Evolutionary conservation across 2,113 vertebrate species (phyloP), one percentile per base, ranked within the genome.

Genomic region (Stigmatopora nigra): DNA sequence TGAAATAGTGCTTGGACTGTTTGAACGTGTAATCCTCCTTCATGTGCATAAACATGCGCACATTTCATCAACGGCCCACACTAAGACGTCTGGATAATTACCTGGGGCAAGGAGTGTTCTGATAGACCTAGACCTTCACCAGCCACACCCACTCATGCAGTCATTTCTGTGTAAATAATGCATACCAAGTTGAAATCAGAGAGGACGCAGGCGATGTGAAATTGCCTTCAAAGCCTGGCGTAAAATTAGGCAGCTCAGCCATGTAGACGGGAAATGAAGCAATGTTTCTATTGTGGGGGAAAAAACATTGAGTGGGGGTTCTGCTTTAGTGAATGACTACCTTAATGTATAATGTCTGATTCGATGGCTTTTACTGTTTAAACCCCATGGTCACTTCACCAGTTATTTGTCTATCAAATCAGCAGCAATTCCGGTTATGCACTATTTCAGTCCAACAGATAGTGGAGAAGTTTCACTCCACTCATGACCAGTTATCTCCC

Each of bases 21-120:
- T 84, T 81, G 83, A 84, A 87, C 73, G 77, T 65, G 79, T 87
- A 92, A 92, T 88, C 84, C 91, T 36, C 90, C 91, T 91, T 93
- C 89, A 90, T 93, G 92, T 93, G 92, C 92, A 95, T 93, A 93
- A 94, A 93, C 92, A 94, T 94, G 94, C 94, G 93, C 91, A 92
- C 91, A 85, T 88, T 85, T 87, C 81, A 85, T 87, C 85, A 85
- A 70, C 70, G 51, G 70, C 73, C 66, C 65, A 70, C 73, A 81
- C 85, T 79, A 73, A 82, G 75, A 87, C 78, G 80, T 79, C 63
- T 82, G 71, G 74, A 83, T 84, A 87, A 87, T 86, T 86, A 87
- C 83, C 82, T 85, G 82, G 79, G 78, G 83, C 78, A 77, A 68
- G 60, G 70, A 81, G 73, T 82, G 64, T 79, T 82, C 82, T 58